phyloP scores from a whole-genome alignment of 2,797 vertebrate genomes.

The Ctenopoma multispine region DNA sequence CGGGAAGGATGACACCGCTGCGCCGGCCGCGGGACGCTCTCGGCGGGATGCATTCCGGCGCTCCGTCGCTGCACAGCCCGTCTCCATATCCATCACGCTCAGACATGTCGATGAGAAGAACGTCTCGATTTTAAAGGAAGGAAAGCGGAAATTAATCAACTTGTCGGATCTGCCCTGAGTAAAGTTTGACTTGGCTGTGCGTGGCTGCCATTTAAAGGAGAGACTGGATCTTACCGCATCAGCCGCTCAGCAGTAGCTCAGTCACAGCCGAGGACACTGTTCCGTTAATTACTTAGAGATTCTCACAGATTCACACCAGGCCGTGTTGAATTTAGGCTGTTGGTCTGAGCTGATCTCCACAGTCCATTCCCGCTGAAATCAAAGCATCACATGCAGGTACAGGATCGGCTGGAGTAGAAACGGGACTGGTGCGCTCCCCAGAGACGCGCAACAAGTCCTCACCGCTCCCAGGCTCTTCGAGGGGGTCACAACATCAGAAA shows the following conservation, averaged over 20 bases:
- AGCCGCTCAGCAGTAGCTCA: constrained; percentile 33
- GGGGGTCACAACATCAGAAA: neutral
- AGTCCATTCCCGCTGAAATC: constrained; percentile 32
- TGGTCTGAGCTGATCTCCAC: constrained; percentile 15
- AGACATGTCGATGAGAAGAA: constrained; percentile 69
- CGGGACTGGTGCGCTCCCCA: constrained; percentile 49
- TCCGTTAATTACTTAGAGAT: too few species aligned
- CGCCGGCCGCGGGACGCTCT: constrained; percentile 80
- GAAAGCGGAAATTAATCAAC: constrained; percentile 37
- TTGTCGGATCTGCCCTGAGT: constrained; percentile 43
- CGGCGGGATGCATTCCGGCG: constrained; percentile 76
- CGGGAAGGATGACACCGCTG: constrained; percentile 80
- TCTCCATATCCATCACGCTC: constrained; percentile 80
- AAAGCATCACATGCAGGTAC: constrained; percentile 51
- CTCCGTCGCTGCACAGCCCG: constrained; percentile 75
- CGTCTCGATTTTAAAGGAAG: constrained; percentile 25
- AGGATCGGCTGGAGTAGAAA: constrained; percentile 25
- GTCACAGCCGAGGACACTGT: constrained; percentile 17
- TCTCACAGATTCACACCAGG: constrained; percentile 32
- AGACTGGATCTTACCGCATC: constrained; percentile 16
- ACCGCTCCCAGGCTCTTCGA: constrained; percentile 1
- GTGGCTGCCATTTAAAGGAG: constrained; percentile 64
- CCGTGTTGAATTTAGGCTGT: constrained; percentile 32
- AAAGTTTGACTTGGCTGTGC: constrained; percentile 67
- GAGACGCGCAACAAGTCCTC: constrained; percentile 82